These are phyloP conservation scores for Drosophila niveifrons DNA, from an alignment of 2,888 invertebrate genomes.

Conservation along the genomic window DNA sequence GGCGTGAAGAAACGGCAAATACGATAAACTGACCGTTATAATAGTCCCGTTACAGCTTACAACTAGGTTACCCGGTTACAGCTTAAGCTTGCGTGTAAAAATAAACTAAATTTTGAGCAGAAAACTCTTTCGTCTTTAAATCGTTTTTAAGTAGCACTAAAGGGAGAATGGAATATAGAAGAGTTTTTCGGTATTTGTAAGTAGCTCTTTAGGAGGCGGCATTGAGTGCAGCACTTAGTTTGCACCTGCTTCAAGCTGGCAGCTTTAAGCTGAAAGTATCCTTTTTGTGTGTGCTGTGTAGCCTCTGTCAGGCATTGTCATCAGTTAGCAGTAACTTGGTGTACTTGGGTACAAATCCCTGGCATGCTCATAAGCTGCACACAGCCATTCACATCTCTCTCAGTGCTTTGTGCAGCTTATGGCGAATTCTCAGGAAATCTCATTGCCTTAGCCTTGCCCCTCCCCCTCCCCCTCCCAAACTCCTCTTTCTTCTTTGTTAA, in stretches of 20 bases:
- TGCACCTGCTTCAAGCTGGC: slow-evolving; percentile 30
- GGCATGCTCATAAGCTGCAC: slow-evolving; percentile 48
- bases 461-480: neutral
- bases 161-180: neutral
- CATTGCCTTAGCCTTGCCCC: slow-evolving; percentile 20
- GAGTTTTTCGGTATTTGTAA: neutral
- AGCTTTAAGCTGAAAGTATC: slow-evolving; percentile 33
- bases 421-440: slow-evolving; percentile 61
- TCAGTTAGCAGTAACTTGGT: slow-evolving; percentile 33
- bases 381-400: slow-evolving; percentile 40
- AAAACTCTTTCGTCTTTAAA: neutral
- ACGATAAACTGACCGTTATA: slow-evolving; percentile 63
- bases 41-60: slow-evolving; percentile 28
- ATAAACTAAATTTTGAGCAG: neutral
- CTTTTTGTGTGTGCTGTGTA: slow-evolving; percentile 1
- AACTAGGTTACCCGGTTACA: slow-evolving; percentile 35
- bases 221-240: slow-evolving; percentile 13
- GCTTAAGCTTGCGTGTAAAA: slow-evolving; percentile 40
- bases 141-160: neutral
- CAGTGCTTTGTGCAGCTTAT: slow-evolving; percentile 63
- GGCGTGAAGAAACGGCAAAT: slow-evolving; percentile 9
- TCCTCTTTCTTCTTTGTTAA: slow-evolving; percentile 1
- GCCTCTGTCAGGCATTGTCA: slow-evolving; percentile 45
- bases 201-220: neutral
- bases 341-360: slow-evolving; percentile 41